Percentiles rank a stretch among this genome's conserved stretches.
Evolutionary conservation across 2,113 vertebrate species (phyloP).

Genomic region (Terrapene triunguis): DNA sequence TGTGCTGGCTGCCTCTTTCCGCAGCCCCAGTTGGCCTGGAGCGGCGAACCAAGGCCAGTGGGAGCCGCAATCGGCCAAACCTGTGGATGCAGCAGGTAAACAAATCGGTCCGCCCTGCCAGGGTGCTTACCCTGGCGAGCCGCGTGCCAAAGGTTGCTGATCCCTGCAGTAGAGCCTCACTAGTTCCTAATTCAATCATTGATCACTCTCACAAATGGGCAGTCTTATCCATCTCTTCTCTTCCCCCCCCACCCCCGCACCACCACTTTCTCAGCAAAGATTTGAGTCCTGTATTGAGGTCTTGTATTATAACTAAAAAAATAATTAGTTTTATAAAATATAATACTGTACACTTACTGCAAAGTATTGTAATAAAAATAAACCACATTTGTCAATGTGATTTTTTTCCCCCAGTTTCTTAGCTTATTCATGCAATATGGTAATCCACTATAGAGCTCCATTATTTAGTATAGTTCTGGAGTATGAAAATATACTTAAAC

Average conservation of each 20-base stretch:
- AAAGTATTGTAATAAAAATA: background rate
- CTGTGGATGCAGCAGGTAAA: no score
- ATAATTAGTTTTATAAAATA: background rate
- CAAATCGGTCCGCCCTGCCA: no score
- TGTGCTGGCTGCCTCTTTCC: no score
- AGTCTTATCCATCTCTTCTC: background rate
- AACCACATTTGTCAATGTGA: background rate
- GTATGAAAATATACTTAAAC: background rate
- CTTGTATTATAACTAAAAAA: background rate
- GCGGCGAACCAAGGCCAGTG: no score
- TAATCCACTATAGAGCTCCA: background rate
- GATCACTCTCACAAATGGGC: background rate
- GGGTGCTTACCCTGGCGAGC: no score
- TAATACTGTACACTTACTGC: background rate
- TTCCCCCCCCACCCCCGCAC: no score
- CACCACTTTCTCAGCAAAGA: background rate
- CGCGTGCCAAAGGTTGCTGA: no score
- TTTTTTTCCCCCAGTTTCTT: background rate
- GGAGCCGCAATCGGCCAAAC: no score
- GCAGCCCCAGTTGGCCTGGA: no score
- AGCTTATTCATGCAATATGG: background rate
- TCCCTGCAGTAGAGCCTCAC: background rate
- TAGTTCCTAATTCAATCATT: background rate
- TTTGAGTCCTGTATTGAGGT: background rate
- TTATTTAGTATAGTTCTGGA: background rate